Base-by-base conservation (phyloP, 1,140 invertebrate species). In the Asobara japonica region DNA sequence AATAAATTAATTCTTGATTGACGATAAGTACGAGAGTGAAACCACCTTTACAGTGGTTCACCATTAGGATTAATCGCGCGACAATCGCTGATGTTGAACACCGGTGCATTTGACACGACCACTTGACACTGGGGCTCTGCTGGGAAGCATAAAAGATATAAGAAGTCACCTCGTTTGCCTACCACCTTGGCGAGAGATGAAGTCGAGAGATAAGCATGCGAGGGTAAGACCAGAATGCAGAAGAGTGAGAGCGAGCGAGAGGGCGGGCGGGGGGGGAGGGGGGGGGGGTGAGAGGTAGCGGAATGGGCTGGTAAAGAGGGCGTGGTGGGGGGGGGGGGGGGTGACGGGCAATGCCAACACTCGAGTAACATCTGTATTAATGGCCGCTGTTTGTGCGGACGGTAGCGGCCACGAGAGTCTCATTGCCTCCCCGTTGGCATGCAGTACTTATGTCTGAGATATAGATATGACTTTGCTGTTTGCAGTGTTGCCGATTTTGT, bases 361-460 rank as follows among this genome's bases (percentile, higher is more conserved):
- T 18, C 27, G 60, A 62, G 71, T 68, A 72, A 72, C 71, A 72
- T 67, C 71, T 72, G 71, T 72, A 72, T 72, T 72, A 72, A 72
- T 72, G 65, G 33, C 36, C 29, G 65, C 25, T 20, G 60, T 62
- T 62, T 20, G 16, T 65, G 66, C 65, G 31, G 31, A 72, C 70
- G 33, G 70, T 65, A 72, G 64, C 41, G 11, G 38, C 71, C 48
- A 68, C 70, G 30, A 20, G 62, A 22, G 30, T 25, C 48, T 65
- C 66, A 16, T 56, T 30, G 68, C 29, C 51, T 36, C 29, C 3
- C 29, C 41, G 71, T 36, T 72, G 64, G 71, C 48, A 51, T 61
- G 61, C 65, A 48, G n/a, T 38, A 48, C 61, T 13, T 31, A 30
- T 62, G 60, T 62, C 6, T 31, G 11, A 16, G 29, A 62, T 29